Evolutionary conservation across 2,797 vertebrate genomes (phyloP), one percentile per base, ranked within the genome.

Genomic region (Centroberyx gerrardi): DNA sequence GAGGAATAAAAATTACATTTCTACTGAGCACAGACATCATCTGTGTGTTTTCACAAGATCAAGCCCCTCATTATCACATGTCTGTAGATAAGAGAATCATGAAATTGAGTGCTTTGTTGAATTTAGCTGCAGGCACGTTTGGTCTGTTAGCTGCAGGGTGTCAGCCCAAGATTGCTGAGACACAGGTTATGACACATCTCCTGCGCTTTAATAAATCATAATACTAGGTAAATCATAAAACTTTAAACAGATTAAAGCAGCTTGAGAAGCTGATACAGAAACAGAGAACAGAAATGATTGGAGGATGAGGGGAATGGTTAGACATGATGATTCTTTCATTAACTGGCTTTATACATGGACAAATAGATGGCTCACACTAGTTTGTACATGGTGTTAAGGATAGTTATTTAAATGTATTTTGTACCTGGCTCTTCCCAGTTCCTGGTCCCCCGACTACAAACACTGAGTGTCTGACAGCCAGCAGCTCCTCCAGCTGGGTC

Each of bases 401-500:
- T 48, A 40, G 31, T 33, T 51, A 18, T 17, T 0, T 49, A 36
- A 62, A 40, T 54, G 22, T 22, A 49, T 49, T 14, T 46, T 67
- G 82, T 74, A 96, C 95, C 94, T 95, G 94, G 76, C 92, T 96
- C 87, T 96, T 96, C 65, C 94, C 94, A 42, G 93, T 93, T 82
- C 94, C 93, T 72, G 94, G 90, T 78, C 95, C 96, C 9, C 95
- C 95, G 9, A 94, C 93, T 0, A 96, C 87, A 91, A 96, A 96
- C 55, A 95, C 76, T 28, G 96, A 96, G 79, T 95, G 94, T 61
- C 92, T 92, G 69, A 96, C 93, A 63, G 92, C 82, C 83, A 95
- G 72, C 28, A 96, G 88, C 78, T 94, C 94, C 86, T 96, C 93
- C 68, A 95, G 78, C 78, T 96, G 94, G 8, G 92, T 95, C 75